Conservation (phyloP, 2,888 invertebrate species). For the Andrena chrysosceles region DNA sequence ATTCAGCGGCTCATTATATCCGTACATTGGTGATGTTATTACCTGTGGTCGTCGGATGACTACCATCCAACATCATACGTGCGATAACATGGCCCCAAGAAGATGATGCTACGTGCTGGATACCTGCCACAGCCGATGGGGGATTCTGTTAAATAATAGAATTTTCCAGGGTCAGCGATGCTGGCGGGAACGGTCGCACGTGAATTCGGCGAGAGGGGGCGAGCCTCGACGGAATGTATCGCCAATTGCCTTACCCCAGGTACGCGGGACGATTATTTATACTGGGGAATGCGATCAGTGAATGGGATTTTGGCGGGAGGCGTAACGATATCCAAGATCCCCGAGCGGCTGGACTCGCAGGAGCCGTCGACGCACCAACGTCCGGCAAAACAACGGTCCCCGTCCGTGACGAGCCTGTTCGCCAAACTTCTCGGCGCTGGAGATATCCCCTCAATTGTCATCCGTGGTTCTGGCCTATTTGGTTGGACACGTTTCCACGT, state of each 20-base stretch:
- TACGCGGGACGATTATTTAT: constrained; percentile 75
- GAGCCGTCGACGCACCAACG: constrained; percentile 34
- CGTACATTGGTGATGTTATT: constrained; percentile 42
- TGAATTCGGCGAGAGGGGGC: constrained; percentile 24
- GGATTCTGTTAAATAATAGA: constrained; percentile 56
- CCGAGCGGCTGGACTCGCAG: constrained; percentile 18
- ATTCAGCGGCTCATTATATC: not conserved
- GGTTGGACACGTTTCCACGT: constrained; percentile 78
- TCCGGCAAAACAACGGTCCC: constrained; percentile 33
- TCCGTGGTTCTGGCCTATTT: constrained; percentile 84
- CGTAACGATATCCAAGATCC: constrained; percentile 47
- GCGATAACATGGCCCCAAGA: constrained; percentile 62
- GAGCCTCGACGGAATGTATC: constrained; percentile 46
- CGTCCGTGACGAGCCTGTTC: constrained; percentile 35
- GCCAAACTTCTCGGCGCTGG: constrained; percentile 60
- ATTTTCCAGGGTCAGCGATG: constrained; percentile 37
- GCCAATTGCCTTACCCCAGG: constrained; percentile 72
- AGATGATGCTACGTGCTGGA: constrained; percentile 51
- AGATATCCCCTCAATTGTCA: constrained; percentile 82
- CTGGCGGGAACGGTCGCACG: constrained; percentile 10
- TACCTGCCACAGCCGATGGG: constrained; percentile 41
- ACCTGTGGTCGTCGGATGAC: constrained; percentile 59
- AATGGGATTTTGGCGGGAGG: constrained; percentile 73
- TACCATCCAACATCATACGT: constrained; percentile 72
- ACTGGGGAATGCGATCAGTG: constrained; percentile 66